Base-by-base conservation (phyloP, 2,113 vertebrate species). In the Delphinapterus leucas region DNA sequence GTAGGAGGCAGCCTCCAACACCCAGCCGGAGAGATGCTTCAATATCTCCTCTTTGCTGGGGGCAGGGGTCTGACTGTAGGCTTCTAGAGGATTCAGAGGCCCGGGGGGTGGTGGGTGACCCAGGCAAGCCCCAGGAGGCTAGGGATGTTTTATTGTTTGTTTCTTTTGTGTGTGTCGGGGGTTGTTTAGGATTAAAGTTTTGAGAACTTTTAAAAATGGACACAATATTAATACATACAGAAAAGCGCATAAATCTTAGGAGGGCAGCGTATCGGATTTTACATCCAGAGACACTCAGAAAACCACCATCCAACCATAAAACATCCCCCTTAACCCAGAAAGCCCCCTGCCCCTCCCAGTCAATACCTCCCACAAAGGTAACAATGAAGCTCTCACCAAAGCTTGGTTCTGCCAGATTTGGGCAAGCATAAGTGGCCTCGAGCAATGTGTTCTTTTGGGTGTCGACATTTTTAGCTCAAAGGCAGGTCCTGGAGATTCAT, bases 361-460 rank as follows among this genome's bases (percentile, higher is more conserved):
- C 44, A 2, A 6, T 2, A 49, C 0, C 10, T 8, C 18, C 28
- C 0, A 12, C 17, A 31, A 49, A 60, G 13, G 13, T 13, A 3
- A 60, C 9, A 2, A 6, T 0, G 12, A 47, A 8, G 26, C 38
- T 20, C 0, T 20, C 33, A 0, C 13, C 8, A 6, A 11, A 25
- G 36, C 36, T 0, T 31, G 1, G 20, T 17, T 33, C 26, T 1
- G 10, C 68, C 74, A 38, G 41, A 8, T 3, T 2, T 10, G 31
- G 6, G 21, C 25, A 12, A 8, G 20, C 11, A 10, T 1, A 7
- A 61, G 31, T 0, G 12, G 31, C 6, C 3, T 1, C 2, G 1
- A 0, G 26, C 0, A 1, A 0, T 0, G 5, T 4, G 28, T 0
- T 1, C 2, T 0, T 17, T 33, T 13, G 0, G 3, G 33, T 1